Conservation (phyloP, 2,888 invertebrate species). For the Priocnemis perturbator region DNA sequence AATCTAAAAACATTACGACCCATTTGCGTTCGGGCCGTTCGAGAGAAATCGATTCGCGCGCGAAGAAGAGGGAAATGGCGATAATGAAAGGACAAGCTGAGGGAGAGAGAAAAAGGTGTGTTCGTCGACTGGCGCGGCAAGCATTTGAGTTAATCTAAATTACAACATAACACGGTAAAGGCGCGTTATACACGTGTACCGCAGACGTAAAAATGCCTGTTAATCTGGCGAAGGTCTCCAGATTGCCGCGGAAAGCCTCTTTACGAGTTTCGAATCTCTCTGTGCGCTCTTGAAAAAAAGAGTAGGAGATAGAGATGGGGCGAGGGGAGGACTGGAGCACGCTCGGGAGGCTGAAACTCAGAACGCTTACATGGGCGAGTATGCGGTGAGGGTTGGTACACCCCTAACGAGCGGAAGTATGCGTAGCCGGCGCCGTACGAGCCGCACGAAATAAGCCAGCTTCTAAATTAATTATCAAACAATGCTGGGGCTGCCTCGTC, state of each 20-base stretch:
- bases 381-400: no score
- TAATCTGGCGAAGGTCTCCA: constrained; percentile 26
- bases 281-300: not conserved
- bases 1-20: not conserved
- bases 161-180: constrained; percentile 25
- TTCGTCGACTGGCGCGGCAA: constrained; percentile 5
- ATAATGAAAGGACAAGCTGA: not conserved
- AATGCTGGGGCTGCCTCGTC: constrained; percentile 46
- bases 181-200: constrained; percentile 4
- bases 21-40: no score
- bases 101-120: constrained; percentile 13
- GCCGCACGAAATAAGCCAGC: constrained; percentile 30
- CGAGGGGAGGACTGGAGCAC: not conserved
- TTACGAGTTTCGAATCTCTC: no score
- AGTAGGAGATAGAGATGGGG: not conserved
- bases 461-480: constrained; percentile 64
- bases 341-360: not conserved
- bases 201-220: constrained; percentile 38
- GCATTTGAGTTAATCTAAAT: constrained; percentile 42
- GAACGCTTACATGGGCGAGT: no score
- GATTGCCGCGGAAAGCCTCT: no score
- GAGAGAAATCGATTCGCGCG: no score
- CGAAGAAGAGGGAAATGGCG: no score
- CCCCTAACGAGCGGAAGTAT: constrained; percentile 8
- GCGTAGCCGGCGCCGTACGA: not conserved